Percentiles rank a stretch among this genome's conserved stretches.
phyloP scores from a whole-genome alignment of 2,113 vertebrate genomes.

The Notiomystis cincta region DNA sequence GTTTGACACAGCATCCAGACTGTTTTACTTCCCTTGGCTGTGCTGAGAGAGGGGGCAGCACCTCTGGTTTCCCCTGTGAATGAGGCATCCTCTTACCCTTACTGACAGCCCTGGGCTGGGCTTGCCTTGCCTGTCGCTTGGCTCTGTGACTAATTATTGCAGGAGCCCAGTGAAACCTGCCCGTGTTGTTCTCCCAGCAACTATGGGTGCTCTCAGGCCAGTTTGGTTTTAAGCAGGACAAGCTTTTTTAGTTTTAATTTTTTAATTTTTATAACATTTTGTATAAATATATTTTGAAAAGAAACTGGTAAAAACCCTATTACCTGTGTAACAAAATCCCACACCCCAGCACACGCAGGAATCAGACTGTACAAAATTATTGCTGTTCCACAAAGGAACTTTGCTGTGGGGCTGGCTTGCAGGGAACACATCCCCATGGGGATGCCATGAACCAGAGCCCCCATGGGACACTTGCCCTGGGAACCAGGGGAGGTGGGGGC shows the following conservation, averaged over 20 bases:
- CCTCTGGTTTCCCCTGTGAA: background rate
- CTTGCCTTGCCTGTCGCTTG: background rate
- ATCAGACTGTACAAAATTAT: background rate
- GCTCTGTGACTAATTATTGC: background rate
- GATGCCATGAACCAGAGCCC: rapidly evolving
- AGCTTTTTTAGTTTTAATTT: background rate
- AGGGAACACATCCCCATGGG: rapidly evolving
- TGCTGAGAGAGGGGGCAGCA: background rate
- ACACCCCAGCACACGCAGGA: background rate
- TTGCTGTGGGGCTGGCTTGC: background rate
- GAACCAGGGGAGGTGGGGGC: background rate
- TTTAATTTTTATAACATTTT: background rate
- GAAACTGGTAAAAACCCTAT: background rate
- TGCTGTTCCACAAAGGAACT: background rate
- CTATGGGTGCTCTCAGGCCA: rapidly evolving
- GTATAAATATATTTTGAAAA: background rate
- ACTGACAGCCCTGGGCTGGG: background rate
- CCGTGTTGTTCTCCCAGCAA: background rate
- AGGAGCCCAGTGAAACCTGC: background rate
- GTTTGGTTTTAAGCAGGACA: background rate
- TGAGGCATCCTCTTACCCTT: background rate
- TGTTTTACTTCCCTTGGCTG: background rate
- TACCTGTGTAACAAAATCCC: background rate
- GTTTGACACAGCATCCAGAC: background rate
- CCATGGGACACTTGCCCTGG: rapidly evolving